Evolutionary conservation across 2,888 invertebrate genomes (phyloP), one percentile per base, ranked within the genome.

Genomic region (Neelides folsomi): DNA sequence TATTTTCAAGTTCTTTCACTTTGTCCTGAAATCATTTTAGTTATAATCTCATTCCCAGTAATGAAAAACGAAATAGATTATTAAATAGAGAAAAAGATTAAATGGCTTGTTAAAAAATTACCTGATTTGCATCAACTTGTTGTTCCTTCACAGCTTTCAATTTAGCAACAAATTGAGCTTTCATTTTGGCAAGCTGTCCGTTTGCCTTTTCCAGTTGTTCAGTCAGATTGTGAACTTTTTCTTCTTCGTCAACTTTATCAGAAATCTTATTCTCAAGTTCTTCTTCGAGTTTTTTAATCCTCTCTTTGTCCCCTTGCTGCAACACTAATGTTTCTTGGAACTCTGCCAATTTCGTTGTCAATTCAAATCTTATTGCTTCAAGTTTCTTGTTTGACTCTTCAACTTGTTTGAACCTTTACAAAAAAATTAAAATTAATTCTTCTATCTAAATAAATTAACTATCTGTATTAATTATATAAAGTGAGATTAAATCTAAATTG

Each of bases 281-380:
- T 73, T 67, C 63, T 72, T 50, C 55, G 12, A 78, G 68, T 52
- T 76, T 75, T 58, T 71, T 71, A 61, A 79, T 76, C 66, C 79
- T 78, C 58, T 72, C 72, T 55, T 75, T 73, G 1, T 77, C 71
- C 60, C 77, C 76, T 58, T 49, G 52, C 6, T 49, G 37, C 16
- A 49, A 12, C 4, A 45, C 18, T n/a, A 52, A 18, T 13, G 39
- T 41, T 47, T 52, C 47, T 34, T 52, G 41, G 5, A 47, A 13
- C 13, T 52, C 53, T 9, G 53, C 47, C 7, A 50, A n/a, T 37
- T 50, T 50, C 9, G 56, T 50, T 7, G 53, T 44, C 12, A 49
- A 35, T 37, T 56, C 50, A 36, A 53, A 48, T 8, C 56, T 19
- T 4, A 43, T 44, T 1, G 53, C 34, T 45, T 56, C 53, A n/a